Percentiles rank a stretch among this genome's conserved stretches.
Conservation (phyloP, 2,113 vertebrate genomes). For the Alaudala cheleensis region DNA sequence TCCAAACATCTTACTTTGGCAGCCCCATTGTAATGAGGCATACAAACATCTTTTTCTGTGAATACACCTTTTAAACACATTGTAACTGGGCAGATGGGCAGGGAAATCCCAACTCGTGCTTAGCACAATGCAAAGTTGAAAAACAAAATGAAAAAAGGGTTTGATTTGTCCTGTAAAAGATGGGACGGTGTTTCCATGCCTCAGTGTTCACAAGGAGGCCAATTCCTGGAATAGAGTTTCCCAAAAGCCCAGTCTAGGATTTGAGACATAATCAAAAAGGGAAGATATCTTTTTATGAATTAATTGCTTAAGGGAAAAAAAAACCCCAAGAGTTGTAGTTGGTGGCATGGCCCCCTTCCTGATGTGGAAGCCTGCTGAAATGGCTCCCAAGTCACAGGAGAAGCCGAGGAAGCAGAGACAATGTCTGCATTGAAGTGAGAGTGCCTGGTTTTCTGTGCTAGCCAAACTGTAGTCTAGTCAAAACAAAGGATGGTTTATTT, state of each 20-base stretch:
- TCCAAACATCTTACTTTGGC: background rate
- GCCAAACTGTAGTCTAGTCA: background rate
- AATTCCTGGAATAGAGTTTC: background rate
- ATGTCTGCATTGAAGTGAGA: constrained; percentile 22
- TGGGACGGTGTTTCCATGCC: background rate
- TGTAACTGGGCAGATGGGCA: background rate
- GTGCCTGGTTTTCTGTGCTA: background rate
- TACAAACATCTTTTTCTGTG: background rate
- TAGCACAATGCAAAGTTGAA: background rate
- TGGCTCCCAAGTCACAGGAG: background rate
- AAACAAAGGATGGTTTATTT: constrained; percentile 47
- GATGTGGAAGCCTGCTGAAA: background rate
- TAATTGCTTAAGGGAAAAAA: background rate
- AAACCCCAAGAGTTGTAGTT: background rate
- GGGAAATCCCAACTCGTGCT: background rate
- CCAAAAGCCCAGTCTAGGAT: background rate
- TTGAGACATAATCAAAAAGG: background rate
- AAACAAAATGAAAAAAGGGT: background rate
- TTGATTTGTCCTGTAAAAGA: background rate
- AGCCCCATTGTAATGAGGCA: background rate
- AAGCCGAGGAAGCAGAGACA: constrained; percentile 11
- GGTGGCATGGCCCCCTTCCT: background rate
- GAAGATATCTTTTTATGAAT: background rate
- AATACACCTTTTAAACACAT: background rate
- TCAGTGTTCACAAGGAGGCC: background rate